Base-by-base conservation (phyloP, 2,797 vertebrate genomes). In the Decapterus maruadsi region DNA sequence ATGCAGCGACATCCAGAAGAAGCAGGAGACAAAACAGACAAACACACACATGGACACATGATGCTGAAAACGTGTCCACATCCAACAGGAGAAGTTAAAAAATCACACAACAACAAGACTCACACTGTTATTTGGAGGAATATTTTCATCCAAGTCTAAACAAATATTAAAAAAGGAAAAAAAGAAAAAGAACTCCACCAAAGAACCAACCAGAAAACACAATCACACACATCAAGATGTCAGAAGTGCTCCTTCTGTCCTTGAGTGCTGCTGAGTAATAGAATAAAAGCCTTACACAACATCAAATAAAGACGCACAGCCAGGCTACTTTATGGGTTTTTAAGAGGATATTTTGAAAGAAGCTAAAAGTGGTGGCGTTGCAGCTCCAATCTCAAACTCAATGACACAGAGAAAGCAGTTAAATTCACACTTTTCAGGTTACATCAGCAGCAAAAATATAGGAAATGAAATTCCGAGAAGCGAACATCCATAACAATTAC, bases 201-300 rank as follows among this genome's bases (percentile, higher is more conserved):
- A 51, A 51, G 48, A 20, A n/a, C 17, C 46, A 48, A 64, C 26
- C 45, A 72, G 60, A 19, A 61, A 77, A 70, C 77, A 66, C 4
- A 16, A 2, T 1, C 26, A 26, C 60, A 42, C 34, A 48, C 19
- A 58, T 13, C 4, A 12, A 55, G 16, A 75, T 65, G 57, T 61
- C 64, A 70, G 17, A 74, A 73, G 78, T 70, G 66, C 68, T 81
- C 26, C 65, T 17, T 63, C 72, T 54, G 62, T 75, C 75, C 71
- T 53, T 74, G 80, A 89, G 81, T 26, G 26, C 26, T 26, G 26
- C 26, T 84, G 55, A 0, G 48, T 90, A 84, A 90, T 87, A 77
- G 82, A 88, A 82, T 87, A 77, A 90, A 85, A 88, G 84, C 82
- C 45, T 79, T 29, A 54, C 9, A 42, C 58, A 36, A 38, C 64